These are phyloP conservation scores for Isotomurus palustris DNA, from an alignment of 2,888 invertebrate species.

Conservation along the genomic window DNA sequence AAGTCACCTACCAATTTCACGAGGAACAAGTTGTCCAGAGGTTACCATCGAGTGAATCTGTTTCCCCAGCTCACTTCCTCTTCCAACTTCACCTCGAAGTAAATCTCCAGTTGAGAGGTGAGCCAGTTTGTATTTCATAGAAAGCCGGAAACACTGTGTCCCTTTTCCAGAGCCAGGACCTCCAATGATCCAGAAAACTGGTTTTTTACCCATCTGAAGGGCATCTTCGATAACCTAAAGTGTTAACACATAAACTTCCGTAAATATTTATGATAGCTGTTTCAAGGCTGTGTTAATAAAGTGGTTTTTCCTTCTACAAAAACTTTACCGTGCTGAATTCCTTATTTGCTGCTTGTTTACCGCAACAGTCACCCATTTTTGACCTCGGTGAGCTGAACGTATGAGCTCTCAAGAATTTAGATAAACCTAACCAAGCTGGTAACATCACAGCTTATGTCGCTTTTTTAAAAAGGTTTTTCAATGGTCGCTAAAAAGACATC, in stretches of 20 bases:
- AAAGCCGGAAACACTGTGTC: slow-evolving; percentile 89
- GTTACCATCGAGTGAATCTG: slow-evolving; percentile 81
- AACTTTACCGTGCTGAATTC: too few species aligned
- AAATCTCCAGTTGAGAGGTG: slow-evolving; percentile 93
- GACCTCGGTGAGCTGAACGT: too few species aligned
- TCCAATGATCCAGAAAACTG: slow-evolving; percentile 77
- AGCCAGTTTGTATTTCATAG: slow-evolving; percentile 84
- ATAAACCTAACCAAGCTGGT: too few species aligned
- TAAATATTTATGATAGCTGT: too few species aligned
- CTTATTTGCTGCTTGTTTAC: too few species aligned
- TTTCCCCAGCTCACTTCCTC: slow-evolving; percentile 79
- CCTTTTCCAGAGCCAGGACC: slow-evolving; percentile 90
- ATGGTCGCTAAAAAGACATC: too few species aligned
- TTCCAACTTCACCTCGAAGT: slow-evolving; percentile 79
- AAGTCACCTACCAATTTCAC: slow-evolving; percentile 67
- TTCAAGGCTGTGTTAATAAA: too few species aligned
- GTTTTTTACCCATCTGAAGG: slow-evolving; percentile 58
- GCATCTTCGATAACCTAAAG: slow-evolving; percentile 40
- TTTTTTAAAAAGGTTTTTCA: too few species aligned
- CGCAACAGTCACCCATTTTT: neutral
- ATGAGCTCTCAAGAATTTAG: too few species aligned
- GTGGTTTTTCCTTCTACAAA: too few species aligned
- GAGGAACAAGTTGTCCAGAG: slow-evolving; percentile 75
- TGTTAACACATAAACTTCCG: neutral
- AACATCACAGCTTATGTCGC: too few species aligned